Evolutionary conservation across 2,888 invertebrate species (phyloP).

Genomic region (Flexamia atlantica): DNA sequence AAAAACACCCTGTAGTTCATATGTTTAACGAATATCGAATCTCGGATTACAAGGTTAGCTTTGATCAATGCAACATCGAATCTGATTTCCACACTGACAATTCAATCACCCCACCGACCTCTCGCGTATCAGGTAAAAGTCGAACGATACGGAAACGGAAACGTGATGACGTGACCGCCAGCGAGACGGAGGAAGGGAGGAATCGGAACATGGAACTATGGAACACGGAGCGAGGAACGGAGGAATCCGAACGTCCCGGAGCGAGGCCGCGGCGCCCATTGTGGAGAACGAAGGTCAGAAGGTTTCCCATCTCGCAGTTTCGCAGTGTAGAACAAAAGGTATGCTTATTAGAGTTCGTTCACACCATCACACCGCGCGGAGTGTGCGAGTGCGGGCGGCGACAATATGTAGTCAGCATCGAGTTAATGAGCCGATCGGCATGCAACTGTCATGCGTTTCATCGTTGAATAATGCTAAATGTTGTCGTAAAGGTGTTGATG

Average conservation of each 20-base stretch:
- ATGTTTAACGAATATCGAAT: too few species aligned
- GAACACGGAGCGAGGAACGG: not conserved
- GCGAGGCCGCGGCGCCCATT: not conserved
- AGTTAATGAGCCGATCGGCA: conserved; percentile 34
- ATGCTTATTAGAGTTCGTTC: conserved; percentile 54
- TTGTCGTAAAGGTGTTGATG: conserved; percentile 1
- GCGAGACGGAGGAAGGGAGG: not conserved
- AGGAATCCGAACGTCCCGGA: not conserved
- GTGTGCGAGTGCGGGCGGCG: conserved; percentile 33
- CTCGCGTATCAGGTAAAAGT: not conserved
- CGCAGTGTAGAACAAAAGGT: conserved; percentile 44
- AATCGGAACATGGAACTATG: not conserved
- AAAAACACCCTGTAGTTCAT: too few species aligned
- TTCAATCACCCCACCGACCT: too few species aligned
- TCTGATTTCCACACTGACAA: too few species aligned
- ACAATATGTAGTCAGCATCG: conserved; percentile 56
- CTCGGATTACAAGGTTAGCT: too few species aligned
- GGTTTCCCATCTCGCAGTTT: conserved; percentile 48
- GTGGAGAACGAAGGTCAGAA: conserved; percentile 39
- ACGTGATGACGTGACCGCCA: not conserved
- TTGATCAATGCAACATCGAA: too few species aligned
- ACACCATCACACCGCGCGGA: too few species aligned
- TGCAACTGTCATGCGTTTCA: conserved; percentile 36
- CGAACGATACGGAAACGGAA: not conserved
- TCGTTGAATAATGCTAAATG: conserved; percentile 45